phyloP scores from a whole-genome alignment of 2,888 invertebrate species.

The Dromius quadrimaculatus region DNA sequence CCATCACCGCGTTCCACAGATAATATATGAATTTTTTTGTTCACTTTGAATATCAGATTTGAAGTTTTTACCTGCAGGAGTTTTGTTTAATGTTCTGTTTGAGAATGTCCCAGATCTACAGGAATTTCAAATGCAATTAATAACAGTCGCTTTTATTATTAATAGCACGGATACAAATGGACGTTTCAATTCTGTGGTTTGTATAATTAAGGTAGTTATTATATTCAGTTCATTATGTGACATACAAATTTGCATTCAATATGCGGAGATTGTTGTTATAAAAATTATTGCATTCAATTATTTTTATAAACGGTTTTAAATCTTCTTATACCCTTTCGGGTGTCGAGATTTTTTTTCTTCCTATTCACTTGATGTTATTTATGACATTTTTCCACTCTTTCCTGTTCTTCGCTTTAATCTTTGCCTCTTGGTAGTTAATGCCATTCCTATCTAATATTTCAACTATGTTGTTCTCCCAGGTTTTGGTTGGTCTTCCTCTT shows the following conservation, averaged over 20 bases:
- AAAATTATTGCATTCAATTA: too few relatives aligned
- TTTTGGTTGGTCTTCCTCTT: too few relatives aligned
- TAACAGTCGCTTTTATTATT: conserved; percentile 1
- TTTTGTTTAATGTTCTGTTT: conserved; percentile 25
- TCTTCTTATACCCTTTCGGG: too few relatives aligned
- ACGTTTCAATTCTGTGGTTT: neutral
- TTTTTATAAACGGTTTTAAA: too few relatives aligned
- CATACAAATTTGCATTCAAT: neutral
- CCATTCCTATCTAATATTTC: too few relatives aligned
- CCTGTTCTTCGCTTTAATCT: too few relatives aligned
- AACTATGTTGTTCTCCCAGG: too few relatives aligned
- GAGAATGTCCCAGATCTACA: neutral
- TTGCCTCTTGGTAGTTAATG: too few relatives aligned
- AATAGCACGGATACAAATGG: neutral
- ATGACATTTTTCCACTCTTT: too few relatives aligned
- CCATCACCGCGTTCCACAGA: neutral
- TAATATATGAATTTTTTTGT: conserved; percentile 30
- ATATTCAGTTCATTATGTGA: neutral
- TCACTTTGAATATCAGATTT: conserved; percentile 11
- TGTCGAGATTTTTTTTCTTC: too few relatives aligned
- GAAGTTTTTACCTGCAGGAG: conserved; percentile 16
- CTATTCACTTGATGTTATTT: too few relatives aligned
- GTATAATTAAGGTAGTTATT: conserved; percentile 8
- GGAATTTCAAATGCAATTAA: conserved; percentile 15
- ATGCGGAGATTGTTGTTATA: neutral